Evolutionary conservation across 2,888 invertebrate species (phyloP), one percentile per base, ranked within the genome.

Genomic region (Perithous albicinctus): DNA sequence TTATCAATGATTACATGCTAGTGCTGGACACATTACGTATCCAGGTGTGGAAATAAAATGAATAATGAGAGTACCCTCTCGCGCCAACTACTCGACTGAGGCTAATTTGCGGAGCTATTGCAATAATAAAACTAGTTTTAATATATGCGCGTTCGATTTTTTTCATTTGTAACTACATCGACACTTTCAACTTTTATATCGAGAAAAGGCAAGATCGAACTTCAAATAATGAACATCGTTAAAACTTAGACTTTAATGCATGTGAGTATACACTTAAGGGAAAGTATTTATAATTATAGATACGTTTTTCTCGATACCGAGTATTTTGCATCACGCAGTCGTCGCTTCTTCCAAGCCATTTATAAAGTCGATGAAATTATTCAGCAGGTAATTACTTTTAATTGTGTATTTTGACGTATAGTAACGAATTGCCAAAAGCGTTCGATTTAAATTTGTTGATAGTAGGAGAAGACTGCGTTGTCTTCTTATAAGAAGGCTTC

Each of bases 1-100:
- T 87, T 89, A 88, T 88, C 88, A 88, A 85, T 85, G 86, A 87
- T 89, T 89, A 87, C 85, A 86, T 82, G 87, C 85, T 80, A 80
- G 78, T 20, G 10, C 23, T 7, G 8, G 23, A 7, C 10, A 51
- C 23, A 84, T 2, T 23, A 23, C 20, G 23, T 51, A 6, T 23
- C n/a, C n/a, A 29, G 10, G 48, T 46, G 48, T 4, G 32, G 32
- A 66, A 66, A 12, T 32, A 46, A 32, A 32, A 6, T 72, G 79
- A 79, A 85, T 81, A 82, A 56, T 38, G 56, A 38, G 56, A 48
- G 18, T 12, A 26, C 29, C n/a, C 18, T n/a, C n/a, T n/a, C n/a
- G n/a, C n/a, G n/a, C n/a, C 29, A 54, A 46, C 32, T 10, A 7
- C 20, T 51, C 8, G 23, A 23, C 35, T 26, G 7, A 38, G n/a